Evolutionary conservation across 2,797 vertebrate species (phyloP).

Genomic region (Argyrosomus regius): DNA sequence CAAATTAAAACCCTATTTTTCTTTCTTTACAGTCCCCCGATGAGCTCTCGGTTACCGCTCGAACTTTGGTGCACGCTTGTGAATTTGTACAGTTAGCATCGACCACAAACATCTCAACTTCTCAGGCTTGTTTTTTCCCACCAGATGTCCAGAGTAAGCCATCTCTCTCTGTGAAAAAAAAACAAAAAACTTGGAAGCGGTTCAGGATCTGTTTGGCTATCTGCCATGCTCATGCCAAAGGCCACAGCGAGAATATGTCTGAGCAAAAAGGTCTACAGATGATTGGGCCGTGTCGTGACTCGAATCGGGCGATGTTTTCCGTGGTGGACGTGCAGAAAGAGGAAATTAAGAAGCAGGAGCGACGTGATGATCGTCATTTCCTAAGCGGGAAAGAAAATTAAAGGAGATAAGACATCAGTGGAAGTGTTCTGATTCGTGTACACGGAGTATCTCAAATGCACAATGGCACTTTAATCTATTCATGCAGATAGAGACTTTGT

Average conservation of each 20-base stretch:
- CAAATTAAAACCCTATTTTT: slow-evolving; percentile 36
- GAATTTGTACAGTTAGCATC: slow-evolving; percentile 32
- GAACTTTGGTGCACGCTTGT: background rate
- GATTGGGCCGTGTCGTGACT: background rate
- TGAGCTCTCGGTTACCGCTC: slow-evolving; percentile 29
- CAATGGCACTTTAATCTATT: background rate
- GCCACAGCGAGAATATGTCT: slow-evolving; percentile 15
- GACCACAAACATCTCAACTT: background rate
- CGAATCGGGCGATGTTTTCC: background rate
- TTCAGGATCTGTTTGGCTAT: slow-evolving; percentile 43
- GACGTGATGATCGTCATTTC: slow-evolving; percentile 10
- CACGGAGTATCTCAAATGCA: slow-evolving; percentile 1
- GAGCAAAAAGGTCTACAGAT: slow-evolving; percentile 16
- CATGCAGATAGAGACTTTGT: background rate
- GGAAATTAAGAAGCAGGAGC: background rate
- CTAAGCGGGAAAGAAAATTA: slow-evolving; percentile 11
- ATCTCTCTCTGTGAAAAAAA: background rate
- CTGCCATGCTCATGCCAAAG: slow-evolving; percentile 46
- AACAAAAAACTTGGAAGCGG: slow-evolving; percentile 5
- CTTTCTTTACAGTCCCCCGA: slow-evolving; percentile 4
- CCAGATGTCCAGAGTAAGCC: background rate
- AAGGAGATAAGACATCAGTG: slow-evolving; percentile 8
- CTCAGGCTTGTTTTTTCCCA: slow-evolving; percentile 13
- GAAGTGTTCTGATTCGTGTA: background rate
- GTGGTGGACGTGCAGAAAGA: background rate